phyloP scores from a whole-genome alignment of 2,113 vertebrate genomes.

The Aythya baeri region DNA sequence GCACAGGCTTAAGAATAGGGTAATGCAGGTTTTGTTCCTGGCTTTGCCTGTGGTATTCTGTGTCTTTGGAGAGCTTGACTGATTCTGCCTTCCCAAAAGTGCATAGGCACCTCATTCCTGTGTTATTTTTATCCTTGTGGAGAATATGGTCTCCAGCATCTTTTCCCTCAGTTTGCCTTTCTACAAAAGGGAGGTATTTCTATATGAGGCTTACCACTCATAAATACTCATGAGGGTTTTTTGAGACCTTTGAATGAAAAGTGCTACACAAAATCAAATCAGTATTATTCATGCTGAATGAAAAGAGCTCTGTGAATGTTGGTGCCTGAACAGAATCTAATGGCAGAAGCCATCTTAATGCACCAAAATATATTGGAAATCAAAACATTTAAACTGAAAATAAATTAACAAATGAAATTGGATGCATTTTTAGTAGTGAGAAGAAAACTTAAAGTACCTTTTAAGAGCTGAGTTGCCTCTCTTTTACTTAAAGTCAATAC shows the following conservation, averaged over 20 bases:
- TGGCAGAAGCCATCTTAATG: neutral
- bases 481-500: neutral
- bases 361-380: neutral
- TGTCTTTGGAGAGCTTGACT: neutral
- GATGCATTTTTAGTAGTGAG: neutral
- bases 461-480: neutral
- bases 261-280: neutral
- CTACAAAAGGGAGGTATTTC: neutral
- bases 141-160: neutral
- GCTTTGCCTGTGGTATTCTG: neutral
- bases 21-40: neutral
- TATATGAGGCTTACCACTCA: neutral
- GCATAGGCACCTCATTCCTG: neutral
- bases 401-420: neutral
- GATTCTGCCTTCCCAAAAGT: neutral
- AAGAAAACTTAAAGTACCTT: neutral
- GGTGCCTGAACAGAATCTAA: neutral
- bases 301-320: constrained; percentile 21
- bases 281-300: neutral
- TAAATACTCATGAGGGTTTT: neutral
- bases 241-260: neutral
- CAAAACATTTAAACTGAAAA: neutral
- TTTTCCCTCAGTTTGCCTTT: neutral
- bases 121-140: neutral
- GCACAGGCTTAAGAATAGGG: neutral